Base-by-base conservation (phyloP, 2,797 vertebrate species). In the Sphaeramia orbicularis region DNA sequence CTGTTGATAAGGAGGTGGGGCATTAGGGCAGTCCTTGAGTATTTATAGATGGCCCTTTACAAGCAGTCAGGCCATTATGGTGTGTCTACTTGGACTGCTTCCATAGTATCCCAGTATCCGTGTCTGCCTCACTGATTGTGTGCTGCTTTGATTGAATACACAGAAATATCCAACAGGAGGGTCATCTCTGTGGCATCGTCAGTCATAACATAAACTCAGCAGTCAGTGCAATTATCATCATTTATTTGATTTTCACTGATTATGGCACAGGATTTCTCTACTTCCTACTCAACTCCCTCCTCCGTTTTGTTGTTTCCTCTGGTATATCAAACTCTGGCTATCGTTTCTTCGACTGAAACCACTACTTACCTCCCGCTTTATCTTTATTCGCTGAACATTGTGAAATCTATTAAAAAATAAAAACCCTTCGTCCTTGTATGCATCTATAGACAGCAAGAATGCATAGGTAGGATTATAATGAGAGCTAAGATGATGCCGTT, bases 1-100 rank as follows among this genome's bases (percentile, higher is more conserved):
- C 85, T 75, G 85, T 84, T 86, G 87, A 92, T 90, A 87, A 78
- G 71, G 78, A 89, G 87, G 67, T 79, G 80, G 87, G 83, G 80
- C 78, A 82, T 84, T 71, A 85, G 87, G 89, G 87, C 84, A 93
- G 85, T 90, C 90, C 87, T 91, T 74, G 74, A 81, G 89, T 95
- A 93, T 94, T 93, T 93, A 92, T 94, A 95, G 87, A 80, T 64
- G 62, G 74, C 74, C 82, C 85, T 88, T 83, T 80, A 77, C 69
- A 62, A 83, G 88, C 81, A 78, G 66, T 83, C 36, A 67, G 84
- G 82, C 84, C 81, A 71, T 90, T 86, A 80, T 89, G 80, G 56
- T 84, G 81, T 79, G 88, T 93, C 86, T 88, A 37, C 86, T 90
- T 77, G 60, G 79, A 88, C 63, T 51, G 73, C 66, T 78, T 87